phyloP scores from a whole-genome alignment of 2,797 vertebrate species.

The Denticeps clupeoides region DNA sequence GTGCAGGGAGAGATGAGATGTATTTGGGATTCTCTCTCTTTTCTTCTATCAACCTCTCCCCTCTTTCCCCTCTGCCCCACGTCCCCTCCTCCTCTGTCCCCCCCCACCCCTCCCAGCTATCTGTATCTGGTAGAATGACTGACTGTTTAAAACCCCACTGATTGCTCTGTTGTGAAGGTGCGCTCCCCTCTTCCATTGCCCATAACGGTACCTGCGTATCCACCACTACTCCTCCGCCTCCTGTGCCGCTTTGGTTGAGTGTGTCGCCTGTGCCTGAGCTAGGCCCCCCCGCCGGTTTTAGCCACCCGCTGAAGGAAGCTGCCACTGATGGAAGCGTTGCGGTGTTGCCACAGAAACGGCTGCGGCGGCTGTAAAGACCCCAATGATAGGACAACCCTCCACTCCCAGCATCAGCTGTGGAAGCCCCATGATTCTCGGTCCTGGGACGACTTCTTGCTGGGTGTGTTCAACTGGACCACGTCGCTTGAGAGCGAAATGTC shows the following conservation, averaged over 20 bases:
- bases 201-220: conserved; percentile 70
- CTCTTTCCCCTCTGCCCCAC: conserved; percentile 22
- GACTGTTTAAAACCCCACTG: conserved; percentile 71
- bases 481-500: no score
- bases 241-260: conserved; percentile 60
- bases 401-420: no score
- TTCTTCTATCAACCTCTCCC: conserved; percentile 35
- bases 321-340: conserved; percentile 26
- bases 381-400: no score
- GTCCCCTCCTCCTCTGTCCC: conserved; percentile 39
- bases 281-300: conserved; percentile 58
- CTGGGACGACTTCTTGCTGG: no score
- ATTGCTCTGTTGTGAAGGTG: conserved; percentile 82
- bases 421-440: no score
- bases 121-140: conserved; percentile 60
- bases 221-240: conserved; percentile 59
- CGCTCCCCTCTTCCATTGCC: conserved; percentile 74
- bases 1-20: no score
- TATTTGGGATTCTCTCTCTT: conserved; percentile 15
- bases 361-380: no score
- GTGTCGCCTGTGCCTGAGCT: conserved; percentile 60
- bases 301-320: conserved; percentile 24
- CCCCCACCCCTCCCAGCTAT: conserved; percentile 50
- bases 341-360: no score
- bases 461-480: no score